Evolutionary conservation across 2,113 vertebrate genomes (phyloP).

Genomic region (Chloroceryle aenea): DNA sequence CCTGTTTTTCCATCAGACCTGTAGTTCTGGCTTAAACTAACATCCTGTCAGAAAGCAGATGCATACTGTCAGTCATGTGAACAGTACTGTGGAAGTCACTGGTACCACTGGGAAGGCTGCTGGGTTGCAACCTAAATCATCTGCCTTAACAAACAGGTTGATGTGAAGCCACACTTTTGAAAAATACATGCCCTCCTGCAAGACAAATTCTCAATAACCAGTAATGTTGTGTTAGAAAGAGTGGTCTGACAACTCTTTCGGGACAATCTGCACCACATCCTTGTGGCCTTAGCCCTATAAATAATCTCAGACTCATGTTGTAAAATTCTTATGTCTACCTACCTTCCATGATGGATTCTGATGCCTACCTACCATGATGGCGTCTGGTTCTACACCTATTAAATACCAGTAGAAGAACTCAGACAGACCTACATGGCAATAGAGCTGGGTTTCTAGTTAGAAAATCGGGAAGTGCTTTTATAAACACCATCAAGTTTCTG

Average conservation of each 20-base stretch:
- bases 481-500: not conserved
- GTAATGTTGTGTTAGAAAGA: rapidly evolving
- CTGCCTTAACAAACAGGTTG: not conserved
- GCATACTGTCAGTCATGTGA: not conserved
- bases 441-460: not conserved
- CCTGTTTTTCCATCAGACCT: conserved; percentile 1
- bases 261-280: not conserved
- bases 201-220: not conserved
- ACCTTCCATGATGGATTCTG: not conserved
- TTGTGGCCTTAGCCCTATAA: not conserved
- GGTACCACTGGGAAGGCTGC: not conserved
- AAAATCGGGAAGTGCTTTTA: not conserved
- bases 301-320: not conserved
- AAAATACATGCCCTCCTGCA: not conserved
- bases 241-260: rapidly evolving
- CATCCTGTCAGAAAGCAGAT: not conserved
- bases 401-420: not conserved
- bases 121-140: not conserved
- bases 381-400: not conserved
- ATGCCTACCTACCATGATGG: not conserved
- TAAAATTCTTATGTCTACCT: not conserved
- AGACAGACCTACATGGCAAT: not conserved
- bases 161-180: not conserved
- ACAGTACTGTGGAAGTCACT: not conserved
- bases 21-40: not conserved